Evolutionary conservation across 2,113 vertebrate species (phyloP), one percentile per base, ranked within the genome.

Genomic region (Canis aureus): DNA sequence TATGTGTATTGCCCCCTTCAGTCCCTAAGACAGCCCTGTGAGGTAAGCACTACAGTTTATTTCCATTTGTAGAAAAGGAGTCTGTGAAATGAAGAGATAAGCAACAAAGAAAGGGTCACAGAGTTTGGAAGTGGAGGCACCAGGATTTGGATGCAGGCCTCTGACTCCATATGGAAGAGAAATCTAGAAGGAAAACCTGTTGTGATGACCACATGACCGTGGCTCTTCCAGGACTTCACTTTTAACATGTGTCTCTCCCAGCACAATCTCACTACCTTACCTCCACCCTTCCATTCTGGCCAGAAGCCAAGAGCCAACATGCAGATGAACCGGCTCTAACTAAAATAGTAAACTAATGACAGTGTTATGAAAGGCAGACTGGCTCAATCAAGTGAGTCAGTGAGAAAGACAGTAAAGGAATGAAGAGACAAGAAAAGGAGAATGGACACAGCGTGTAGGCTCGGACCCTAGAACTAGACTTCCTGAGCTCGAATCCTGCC

Each of bases 61-160:
- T 91, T 91, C 16, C 38, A 87, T 67, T 80, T 74, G 25, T 64
- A 79, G 53, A 51, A 49, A 71, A 92, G 32, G 67, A 76, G 53
- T 74, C 64, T 91, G 11, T 83, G 59, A 69, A 82, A 62, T 62
- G 38, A 96, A 86, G 71, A 96, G 59, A 43, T 35, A 76, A 81
- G 51, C 29, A 87, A 88, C 10, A 64, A 71, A 71, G 17, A 11
- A 55, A 85, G 64, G 67, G 55, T 82, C 62, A 69, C 51, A 62
- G 86, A 88, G 16, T 43, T 13, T 19, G 43, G n/a, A 43, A 91
- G 51, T 92, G 53, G 38, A 49, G 81, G 7, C 73, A 78, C 23
- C 25, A 62, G 17, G 38, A 91, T 53, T 73, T 43, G 55, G 78
- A 59, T 62, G 43, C 12, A 73, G 93, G 76, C 69, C 27, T 93